Conservation (phyloP, 2,113 vertebrate species). For the Macroglossus sobrinus region DNA sequence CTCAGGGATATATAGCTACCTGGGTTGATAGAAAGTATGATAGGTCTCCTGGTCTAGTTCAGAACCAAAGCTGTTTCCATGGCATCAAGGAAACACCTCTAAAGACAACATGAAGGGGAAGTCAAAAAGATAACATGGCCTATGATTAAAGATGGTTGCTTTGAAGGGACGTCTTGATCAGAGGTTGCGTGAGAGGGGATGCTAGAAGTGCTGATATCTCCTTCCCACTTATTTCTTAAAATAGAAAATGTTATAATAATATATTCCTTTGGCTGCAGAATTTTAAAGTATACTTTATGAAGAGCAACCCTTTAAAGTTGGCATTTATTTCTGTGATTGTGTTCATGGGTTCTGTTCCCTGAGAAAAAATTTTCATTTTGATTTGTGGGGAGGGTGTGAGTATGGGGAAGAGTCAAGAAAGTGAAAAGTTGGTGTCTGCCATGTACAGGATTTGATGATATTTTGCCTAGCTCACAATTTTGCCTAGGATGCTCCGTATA, state of each 20-base stretch:
- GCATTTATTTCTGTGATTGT: neutral
- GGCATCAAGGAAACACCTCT: neutral
- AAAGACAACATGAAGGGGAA: neutral
- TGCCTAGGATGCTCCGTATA: neutral
- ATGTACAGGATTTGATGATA: neutral
- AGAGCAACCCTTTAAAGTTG: neutral
- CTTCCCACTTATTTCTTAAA: neutral
- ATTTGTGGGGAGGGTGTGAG: neutral
- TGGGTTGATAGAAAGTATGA: neutral
- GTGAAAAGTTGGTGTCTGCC: neutral
- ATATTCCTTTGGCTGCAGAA: neutral
- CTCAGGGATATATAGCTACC: neutral
- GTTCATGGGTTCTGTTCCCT: neutral
- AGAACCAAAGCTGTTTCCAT: neutral
- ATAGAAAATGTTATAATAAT: neutral
- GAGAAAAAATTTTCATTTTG: neutral
- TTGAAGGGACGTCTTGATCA: neutral
- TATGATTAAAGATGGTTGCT: neutral
- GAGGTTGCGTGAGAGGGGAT: neutral
- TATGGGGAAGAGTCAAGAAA: neutral
- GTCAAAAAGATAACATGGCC: neutral
- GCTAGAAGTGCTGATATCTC: neutral
- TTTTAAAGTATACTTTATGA: neutral
- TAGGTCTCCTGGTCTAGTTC: neutral
- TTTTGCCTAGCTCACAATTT: neutral